A percentile compares a stretch with the other conserved stretches of the same genome.
phyloP scores from a whole-genome alignment of 2,113 vertebrate species.

The Tragelaphus strepsiceros region DNA sequence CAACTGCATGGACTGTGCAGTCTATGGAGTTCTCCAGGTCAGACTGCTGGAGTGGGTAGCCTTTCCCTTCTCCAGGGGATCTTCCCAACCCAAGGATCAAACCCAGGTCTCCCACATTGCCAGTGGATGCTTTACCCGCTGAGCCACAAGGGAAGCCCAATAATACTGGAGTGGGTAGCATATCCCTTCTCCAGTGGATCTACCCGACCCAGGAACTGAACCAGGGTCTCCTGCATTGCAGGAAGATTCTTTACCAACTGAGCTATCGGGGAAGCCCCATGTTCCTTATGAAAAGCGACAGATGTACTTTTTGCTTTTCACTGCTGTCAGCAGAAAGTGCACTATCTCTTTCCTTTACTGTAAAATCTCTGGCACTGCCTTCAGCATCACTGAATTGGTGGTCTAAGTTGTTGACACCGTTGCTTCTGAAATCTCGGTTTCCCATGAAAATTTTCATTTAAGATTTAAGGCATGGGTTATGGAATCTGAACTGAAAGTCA shows the following conservation, averaged over 20 bases:
- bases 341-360: not conserved
- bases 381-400: not conserved
- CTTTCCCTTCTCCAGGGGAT: not conserved
- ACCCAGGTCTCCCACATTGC: not conserved
- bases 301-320: not conserved
- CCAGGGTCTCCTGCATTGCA: not conserved
- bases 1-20: not conserved
- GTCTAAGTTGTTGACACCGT: not conserved
- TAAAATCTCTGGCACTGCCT: not conserved
- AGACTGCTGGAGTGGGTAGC: not conserved
- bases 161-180: not conserved
- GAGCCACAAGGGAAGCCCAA: not conserved
- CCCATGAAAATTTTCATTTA: not conserved
- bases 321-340: not conserved
- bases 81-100: not conserved
- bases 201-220: not conserved
- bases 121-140: not conserved
- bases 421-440: not conserved
- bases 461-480: not conserved
- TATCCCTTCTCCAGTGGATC: not conserved
- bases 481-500: not conserved
- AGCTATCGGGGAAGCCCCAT: not conserved
- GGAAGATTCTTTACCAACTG: not conserved
- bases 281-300: not conserved
- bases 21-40: not conserved